Evolutionary conservation across 2,797 vertebrate species (phyloP), one percentile per base, ranked within the genome.

Genomic region (Scomberomorus guttatus): DNA sequence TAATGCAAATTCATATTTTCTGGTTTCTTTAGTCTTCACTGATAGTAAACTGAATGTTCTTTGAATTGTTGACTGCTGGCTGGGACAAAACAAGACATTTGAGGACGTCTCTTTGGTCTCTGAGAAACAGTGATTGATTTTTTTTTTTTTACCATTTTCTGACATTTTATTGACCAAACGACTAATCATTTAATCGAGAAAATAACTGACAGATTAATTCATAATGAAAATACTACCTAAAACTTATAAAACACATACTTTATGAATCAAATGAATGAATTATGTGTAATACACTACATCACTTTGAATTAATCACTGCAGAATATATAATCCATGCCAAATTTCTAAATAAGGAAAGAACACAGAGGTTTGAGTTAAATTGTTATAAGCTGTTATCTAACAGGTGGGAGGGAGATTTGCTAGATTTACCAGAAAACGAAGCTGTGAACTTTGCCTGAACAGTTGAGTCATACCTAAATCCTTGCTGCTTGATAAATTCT

Each of bases 401-500:
- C 20, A 42, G 17, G 18, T 20, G 17, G 11, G 5, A 20, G 3
- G 11, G 2, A 63, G 32, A 25, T 11, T 70, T 18, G 18, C 10
- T 2, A 18, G 27, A 69, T 27, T 18, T 18, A 73, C 2, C 0
- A 24, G 5, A 50, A 50, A 32, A 54, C 2, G 11, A 61, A 61
- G n/a, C 20, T 25, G 10, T 3, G 4, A 14, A 7, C 56, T 29
- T 27, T 44, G 7, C 18, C 61, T 57, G 4, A 13, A 24, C 6
- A 11, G 22, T 13, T 60, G 6, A 27, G 37, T 48, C 55, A 27
- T 87, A 95, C 94, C 93, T 88, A 68, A 92, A 91, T 15, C 91
- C 75, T 48, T 20, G 64, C 29, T 81, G n/a, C n/a, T n/a, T n/a
- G n/a, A n/a, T 88, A 68, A 92, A 91, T 15, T 91, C 75, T 48